Percentiles rank a stretch among this genome's conserved stretches.
These are phyloP conservation scores for Malurus splendens DNA, from an alignment of 2,797 vertebrate species.

Conservation along the genomic window DNA sequence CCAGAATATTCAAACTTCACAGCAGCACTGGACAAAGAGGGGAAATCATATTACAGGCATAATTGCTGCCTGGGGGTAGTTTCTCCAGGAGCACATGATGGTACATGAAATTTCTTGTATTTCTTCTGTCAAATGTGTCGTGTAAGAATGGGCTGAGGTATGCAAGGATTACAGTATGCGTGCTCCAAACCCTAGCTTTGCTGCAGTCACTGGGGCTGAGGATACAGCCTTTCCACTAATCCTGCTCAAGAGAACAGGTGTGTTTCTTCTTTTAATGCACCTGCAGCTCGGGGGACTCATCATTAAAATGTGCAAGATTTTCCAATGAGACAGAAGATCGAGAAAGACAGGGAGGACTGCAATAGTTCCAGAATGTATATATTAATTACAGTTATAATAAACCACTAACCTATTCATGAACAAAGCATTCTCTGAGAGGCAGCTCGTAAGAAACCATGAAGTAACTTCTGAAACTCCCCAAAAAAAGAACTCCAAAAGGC, in stretches of 20 bases:
- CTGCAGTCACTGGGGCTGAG: neutral
- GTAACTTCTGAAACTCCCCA: neutral
- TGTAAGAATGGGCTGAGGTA: neutral
- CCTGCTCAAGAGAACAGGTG: neutral
- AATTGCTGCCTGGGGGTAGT: neutral
- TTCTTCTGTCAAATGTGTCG: neutral
- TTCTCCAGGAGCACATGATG: neutral
- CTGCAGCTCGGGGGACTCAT: neutral
- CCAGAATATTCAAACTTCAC: neutral
- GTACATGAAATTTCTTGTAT: neutral
- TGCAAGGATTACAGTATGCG: neutral
- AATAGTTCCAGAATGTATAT: neutral
- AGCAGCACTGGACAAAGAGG: neutral
- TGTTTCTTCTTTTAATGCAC: neutral
- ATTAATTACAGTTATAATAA: neutral
- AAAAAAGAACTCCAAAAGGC: neutral
- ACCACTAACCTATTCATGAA: neutral
- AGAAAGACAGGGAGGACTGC: neutral
- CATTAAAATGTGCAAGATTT: neutral
- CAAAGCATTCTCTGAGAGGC: neutral
- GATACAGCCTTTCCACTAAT: neutral
- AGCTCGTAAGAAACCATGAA: neutral
- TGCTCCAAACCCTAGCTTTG: neutral
- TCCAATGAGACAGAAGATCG: neutral
- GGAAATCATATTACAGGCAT: rapidly evolving